phyloP scores from a whole-genome alignment of 2,113 vertebrate genomes.

The Corydoras maculifer region DNA sequence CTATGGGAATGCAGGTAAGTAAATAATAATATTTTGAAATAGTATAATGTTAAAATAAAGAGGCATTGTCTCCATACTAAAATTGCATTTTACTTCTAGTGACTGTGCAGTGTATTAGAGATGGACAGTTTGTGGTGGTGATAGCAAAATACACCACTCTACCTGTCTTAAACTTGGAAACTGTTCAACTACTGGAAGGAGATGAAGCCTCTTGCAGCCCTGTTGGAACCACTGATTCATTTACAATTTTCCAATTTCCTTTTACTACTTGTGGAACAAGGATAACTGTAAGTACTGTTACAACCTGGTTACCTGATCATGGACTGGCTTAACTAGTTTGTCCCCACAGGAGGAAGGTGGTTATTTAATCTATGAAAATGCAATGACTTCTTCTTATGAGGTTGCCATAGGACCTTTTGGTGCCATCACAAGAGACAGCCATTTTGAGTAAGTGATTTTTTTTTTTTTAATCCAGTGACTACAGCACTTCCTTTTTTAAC shows the following conservation, averaged over 20 bases:
- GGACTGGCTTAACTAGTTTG: too few relatives aligned
- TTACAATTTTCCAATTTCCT: conserved; percentile 63
- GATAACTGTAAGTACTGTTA: conserved; percentile 36
- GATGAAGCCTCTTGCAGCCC: conserved; percentile 46
- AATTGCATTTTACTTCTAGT: conserved; percentile 40
- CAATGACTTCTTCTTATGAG: conserved; percentile 58
- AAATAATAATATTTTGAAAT: too few relatives aligned
- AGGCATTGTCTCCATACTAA: neutral
- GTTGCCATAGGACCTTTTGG: conserved; percentile 59
- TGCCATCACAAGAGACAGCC: conserved; percentile 64
- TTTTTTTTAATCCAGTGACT: too few relatives aligned
- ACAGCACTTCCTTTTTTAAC: too few relatives aligned
- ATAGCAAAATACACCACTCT: conserved; percentile 53
- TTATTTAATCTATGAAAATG: conserved; percentile 61
- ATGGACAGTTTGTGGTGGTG: conserved; percentile 66
- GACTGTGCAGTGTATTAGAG: conserved; percentile 64
- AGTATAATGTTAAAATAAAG: too few relatives aligned
- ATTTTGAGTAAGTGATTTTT: conserved; percentile 59
- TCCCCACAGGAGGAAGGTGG: conserved; percentile 47
- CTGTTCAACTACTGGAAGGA: conserved; percentile 49
- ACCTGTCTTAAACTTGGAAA: conserved; percentile 54
- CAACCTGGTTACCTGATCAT: too few relatives aligned
- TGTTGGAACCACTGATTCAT: conserved; percentile 46
- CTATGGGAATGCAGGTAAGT: conserved; percentile 57
- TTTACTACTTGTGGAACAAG: conserved; percentile 60